Evolutionary conservation across 2,797 vertebrate genomes (phyloP), one percentile per base, ranked within the genome.

Genomic region (Clamator glandarius): DNA sequence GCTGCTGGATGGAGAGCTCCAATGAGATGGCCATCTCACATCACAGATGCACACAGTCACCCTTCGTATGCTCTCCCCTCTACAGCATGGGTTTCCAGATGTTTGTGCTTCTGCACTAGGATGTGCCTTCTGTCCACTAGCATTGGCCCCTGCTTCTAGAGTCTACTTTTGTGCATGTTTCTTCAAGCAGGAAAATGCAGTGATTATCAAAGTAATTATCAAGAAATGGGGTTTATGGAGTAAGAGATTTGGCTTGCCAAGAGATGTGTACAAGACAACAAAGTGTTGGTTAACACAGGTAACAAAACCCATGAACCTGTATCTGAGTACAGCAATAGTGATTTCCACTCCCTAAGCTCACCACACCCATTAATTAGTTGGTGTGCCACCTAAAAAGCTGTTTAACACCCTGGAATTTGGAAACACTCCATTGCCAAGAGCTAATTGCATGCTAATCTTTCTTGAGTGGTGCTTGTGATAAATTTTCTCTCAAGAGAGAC

Each of bases 21-120:
- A 51, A 14, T 20, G 72, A 28, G 46, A 23, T n/a, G 51, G 12
- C 11, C n/a, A 54, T 12, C 44, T 87, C 24, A 15, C 0, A 2
- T 8, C 5, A 3, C 14, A 35, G 63, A 33, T 52, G 29, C 0
- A 0, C 35, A 28, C 44, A 59, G 25, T 28, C 0, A 1, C 46
- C 11, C 57, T 50, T 54, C 2, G 1, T 14, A 18, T 12, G 29
- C 21, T 58, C 31, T 52, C 48, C 14, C 7, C 15, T 58, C 39
- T 39, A 36, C 55, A 4, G 24, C 11, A 50, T 0, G 0, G 15
- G 48, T 75, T 75, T 76, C 33, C 52, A 74, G 26, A 18, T 13
- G 13, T 15, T 28, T 0, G 2, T 68, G 42, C 19, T 77, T 33
- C 51, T 33, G 50, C 0, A 1, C 31, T 39, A 15, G 23, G 31